A percentile compares a stretch with the other conserved stretches of the same genome.
These are phyloP conservation scores for Acanthaster planci DNA, from an alignment of 35 echinoderm and acorn worm genomes.

Conservation along the genomic window DNA sequence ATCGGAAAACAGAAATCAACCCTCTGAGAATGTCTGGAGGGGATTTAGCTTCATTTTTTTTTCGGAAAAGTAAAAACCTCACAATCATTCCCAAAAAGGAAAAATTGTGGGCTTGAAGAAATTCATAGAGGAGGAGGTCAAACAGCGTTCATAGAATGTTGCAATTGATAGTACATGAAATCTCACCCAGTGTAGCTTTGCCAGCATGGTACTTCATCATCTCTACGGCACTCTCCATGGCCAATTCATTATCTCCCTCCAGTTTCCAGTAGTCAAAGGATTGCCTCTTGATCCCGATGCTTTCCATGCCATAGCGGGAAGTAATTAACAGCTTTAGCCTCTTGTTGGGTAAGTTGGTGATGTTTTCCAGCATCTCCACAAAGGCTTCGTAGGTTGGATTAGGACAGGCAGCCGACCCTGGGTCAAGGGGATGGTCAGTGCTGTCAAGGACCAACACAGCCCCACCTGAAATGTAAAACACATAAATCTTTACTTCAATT, in stretches of 20 bases:
- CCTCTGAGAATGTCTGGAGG: no score
- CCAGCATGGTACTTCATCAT: conserved; percentile 80
- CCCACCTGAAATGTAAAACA: conserved; percentile 49
- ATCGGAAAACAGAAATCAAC: no score
- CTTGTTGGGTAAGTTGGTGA: conserved; percentile 54
- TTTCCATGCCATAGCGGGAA: conserved; percentile 71
- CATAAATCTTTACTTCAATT: background rate
- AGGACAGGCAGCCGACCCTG: conserved; percentile 43
- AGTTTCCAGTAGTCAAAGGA: conserved; percentile 56
- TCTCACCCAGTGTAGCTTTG: conserved; percentile 36
- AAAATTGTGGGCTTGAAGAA: no score
- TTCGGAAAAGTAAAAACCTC: no score
- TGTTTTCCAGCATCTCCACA: conserved; percentile 42
- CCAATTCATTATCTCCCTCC: conserved; percentile 74
- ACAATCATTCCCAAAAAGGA: no score
- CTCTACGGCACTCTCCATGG: conserved; percentile 66
- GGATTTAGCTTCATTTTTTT: no score
- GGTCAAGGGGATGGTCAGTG: conserved; percentile 79
- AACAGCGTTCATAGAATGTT: no score
- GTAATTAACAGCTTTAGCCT: conserved; percentile 80
- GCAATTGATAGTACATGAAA: no score
- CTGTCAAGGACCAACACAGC: conserved; percentile 85
- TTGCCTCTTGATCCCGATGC: conserved; percentile 50
- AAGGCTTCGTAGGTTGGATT: conserved; percentile 54
- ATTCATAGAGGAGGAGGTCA: no score